phyloP scores from a whole-genome alignment of 2,113 vertebrate species.

The Abramis brama region DNA sequence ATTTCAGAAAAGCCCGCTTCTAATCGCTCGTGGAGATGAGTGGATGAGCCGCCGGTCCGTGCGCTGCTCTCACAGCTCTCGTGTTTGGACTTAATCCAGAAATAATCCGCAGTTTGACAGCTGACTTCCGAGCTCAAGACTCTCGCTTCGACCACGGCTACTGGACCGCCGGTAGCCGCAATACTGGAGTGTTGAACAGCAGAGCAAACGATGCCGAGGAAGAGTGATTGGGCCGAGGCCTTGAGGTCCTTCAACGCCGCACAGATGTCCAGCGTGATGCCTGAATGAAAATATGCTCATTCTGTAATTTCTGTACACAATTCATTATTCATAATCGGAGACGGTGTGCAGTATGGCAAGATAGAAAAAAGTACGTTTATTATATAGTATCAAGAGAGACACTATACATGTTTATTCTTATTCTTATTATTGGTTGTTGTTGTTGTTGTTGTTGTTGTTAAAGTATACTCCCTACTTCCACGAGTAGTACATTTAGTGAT shows the following conservation, averaged over 20 bases:
- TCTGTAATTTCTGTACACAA: background rate
- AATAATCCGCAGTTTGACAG: constrained; percentile 51
- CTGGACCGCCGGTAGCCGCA: constrained; percentile 58
- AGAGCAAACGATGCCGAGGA: constrained; percentile 46
- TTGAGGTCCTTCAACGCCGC: constrained; percentile 71
- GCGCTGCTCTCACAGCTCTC: constrained; percentile 24
- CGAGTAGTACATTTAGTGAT: background rate
- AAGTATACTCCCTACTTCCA: background rate
- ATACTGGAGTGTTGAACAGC: constrained; percentile 23
- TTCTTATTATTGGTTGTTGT: background rate
- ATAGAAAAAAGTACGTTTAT: background rate
- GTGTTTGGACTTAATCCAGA: constrained; percentile 51
- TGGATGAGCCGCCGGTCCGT: background rate
- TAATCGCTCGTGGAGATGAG: constrained; percentile 38
- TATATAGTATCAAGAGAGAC: background rate
- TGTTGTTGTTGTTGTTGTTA: background rate
- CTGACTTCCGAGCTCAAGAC: constrained; percentile 9
- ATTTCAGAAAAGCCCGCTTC: constrained; percentile 56
- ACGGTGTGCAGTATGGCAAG: background rate
- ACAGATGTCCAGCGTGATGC: constrained; percentile 71
- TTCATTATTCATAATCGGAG: background rate
- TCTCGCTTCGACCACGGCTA: constrained; percentile 37
- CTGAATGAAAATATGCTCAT: constrained; percentile 62
- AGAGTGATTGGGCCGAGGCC: constrained; percentile 60
- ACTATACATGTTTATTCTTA: background rate